Conservation (phyloP, 2,888 invertebrate species). For the Schizaphis graminum region DNA sequence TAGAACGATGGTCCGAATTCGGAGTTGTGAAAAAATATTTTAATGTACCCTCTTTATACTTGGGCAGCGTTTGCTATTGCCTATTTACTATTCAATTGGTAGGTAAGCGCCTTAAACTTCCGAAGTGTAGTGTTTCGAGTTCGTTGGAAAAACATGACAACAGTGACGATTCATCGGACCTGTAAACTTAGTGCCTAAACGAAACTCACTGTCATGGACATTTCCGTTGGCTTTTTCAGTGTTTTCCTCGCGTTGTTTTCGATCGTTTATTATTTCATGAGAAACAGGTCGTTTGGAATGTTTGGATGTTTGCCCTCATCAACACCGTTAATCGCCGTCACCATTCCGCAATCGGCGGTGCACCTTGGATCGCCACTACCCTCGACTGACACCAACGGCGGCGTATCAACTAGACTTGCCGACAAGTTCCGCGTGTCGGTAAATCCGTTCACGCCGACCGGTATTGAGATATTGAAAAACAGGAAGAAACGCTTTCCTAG, state of each 20-base stretch:
- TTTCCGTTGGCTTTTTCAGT: not conserved
- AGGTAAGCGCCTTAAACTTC: not conserved
- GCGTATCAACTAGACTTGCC: not conserved
- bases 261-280: not conserved
- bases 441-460: not conserved
- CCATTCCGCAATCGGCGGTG: not conserved
- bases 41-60: not conserved
- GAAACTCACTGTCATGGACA: not conserved
- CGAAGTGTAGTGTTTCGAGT: no score
- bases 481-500: not conserved
- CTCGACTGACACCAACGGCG: no score
- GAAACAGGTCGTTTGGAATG: not conserved
- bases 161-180: not conserved
- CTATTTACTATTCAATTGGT: no score
- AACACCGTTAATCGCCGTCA: not conserved
- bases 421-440: not conserved
- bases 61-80: not conserved
- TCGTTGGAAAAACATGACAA: not conserved
- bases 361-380: not conserved
- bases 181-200: no score
- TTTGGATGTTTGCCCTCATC: not conserved
- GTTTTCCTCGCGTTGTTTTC: not conserved
- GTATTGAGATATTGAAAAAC: not conserved
- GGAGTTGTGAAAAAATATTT: not conserved
- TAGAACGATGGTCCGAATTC: not conserved